A percentile compares a stretch with the other conserved stretches of the same genome.
phyloP scores from a whole-genome alignment of 2,797 vertebrate species.

The Eidolon dupreanum region DNA sequence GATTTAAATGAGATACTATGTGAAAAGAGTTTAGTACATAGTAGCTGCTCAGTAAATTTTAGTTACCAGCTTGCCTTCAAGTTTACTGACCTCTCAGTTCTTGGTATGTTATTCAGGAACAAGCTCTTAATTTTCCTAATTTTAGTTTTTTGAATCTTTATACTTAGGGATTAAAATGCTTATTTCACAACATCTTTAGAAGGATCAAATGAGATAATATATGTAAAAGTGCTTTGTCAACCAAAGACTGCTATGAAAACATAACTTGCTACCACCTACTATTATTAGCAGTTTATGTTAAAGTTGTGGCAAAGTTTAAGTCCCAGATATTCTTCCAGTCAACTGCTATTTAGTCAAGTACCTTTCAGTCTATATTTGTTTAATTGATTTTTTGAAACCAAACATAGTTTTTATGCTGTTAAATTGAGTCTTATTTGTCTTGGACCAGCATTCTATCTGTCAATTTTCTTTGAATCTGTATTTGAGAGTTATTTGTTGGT shows the following conservation, averaged over 20 bases:
- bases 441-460: neutral
- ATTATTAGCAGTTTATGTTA: neutral
- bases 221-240: neutral
- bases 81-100: neutral
- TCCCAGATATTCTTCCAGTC: neutral
- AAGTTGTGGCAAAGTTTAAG: neutral
- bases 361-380: constrained; percentile 32
- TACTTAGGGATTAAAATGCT: neutral
- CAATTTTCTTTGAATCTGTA: constrained; percentile 25
- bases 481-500: neutral
- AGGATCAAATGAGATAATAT: neutral
- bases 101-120: neutral
- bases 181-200: neutral
- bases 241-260: neutral
- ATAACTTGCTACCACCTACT: neutral
- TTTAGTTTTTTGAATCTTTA: constrained; percentile 41
- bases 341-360: neutral
- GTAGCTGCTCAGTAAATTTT: neutral
- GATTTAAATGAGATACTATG: neutral
- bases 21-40: neutral
- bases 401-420: neutral
- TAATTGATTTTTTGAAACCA: constrained; percentile 47
- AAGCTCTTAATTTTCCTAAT: constrained; percentile 19
- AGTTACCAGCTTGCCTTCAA: neutral
- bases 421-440: constrained; percentile 38